A percentile compares a stretch with the other conserved stretches of the same genome.
Evolutionary conservation across 2,888 invertebrate genomes (phyloP).

Genomic region (Argyresthia goedartella): DNA sequence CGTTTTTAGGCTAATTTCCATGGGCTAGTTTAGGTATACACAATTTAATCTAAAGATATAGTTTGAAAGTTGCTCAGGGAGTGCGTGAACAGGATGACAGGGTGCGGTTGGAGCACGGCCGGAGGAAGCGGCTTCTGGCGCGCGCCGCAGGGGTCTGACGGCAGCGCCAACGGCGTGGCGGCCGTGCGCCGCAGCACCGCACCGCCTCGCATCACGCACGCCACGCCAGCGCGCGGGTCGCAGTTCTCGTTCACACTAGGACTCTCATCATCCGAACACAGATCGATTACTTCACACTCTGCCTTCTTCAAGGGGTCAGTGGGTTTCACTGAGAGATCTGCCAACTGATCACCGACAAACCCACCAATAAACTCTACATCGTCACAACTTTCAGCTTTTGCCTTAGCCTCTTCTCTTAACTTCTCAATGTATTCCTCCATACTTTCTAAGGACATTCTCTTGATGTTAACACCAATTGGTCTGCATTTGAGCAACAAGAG

Average conservation of each 20-base stretch:
- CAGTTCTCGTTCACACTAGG: slow-evolving; percentile 52
- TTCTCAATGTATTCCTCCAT: slow-evolving; percentile 52
- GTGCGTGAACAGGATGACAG: slow-evolving; percentile 55
- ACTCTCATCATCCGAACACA: slow-evolving; percentile 77
- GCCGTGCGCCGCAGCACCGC: slow-evolving; percentile 48
- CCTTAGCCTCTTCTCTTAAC: slow-evolving; percentile 33
- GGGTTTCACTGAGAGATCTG: slow-evolving; percentile 31
- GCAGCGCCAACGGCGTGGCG: slow-evolving; percentile 46
- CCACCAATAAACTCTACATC: slow-evolving; percentile 60
- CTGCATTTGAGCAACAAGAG: slow-evolving; percentile 62
- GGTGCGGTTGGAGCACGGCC: slow-evolving; percentile 52
- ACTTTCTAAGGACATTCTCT: slow-evolving; percentile 46
- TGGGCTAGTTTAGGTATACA: slow-evolving; percentile 12
- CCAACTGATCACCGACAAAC: slow-evolving; percentile 9
- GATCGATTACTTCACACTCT: slow-evolving; percentile 74
- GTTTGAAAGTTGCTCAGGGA: slow-evolving; percentile 59
- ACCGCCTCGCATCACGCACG: slow-evolving; percentile 42
- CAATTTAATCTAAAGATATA: slow-evolving; percentile 57
- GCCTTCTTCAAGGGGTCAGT: slow-evolving; percentile 39
- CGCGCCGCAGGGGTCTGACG: slow-evolving; percentile 57
- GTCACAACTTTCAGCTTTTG: slow-evolving; percentile 29
- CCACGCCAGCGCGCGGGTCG: slow-evolving; percentile 49
- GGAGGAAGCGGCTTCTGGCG: slow-evolving; percentile 37
- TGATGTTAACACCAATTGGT: slow-evolving; percentile 53
- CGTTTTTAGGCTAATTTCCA: too few species aligned